A percentile compares a stretch with the other conserved stretches of the same genome.
Evolutionary conservation across 2,113 vertebrate genomes (phyloP).

Genomic region (Forbesichthys papilliferus): DNA sequence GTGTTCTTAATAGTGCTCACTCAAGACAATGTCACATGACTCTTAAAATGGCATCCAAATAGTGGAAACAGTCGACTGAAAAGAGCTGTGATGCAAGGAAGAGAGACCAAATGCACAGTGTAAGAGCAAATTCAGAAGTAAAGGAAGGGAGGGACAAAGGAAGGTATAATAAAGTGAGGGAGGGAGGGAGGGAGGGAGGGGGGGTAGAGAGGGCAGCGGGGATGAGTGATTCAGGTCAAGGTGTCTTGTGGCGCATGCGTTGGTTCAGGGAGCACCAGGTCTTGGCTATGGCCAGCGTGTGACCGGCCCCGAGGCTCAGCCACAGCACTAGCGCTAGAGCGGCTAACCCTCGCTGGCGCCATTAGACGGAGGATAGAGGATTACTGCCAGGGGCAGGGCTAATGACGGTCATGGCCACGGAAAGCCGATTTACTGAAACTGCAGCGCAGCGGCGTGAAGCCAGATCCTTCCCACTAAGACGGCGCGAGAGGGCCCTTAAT

Average conservation of each 20-base stretch:
- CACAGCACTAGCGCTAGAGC: conserved; percentile 44
- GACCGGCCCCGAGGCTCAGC: conserved; percentile 6
- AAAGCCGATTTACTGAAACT: conserved; percentile 75
- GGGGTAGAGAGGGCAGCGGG: not conserved
- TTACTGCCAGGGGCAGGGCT: conserved; percentile 72
- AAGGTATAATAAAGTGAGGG: conserved; percentile 4
- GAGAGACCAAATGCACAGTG: too few relatives aligned
- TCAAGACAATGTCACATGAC: not conserved
- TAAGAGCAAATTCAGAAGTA: conserved; percentile 18
- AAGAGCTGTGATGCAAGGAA: too few relatives aligned
- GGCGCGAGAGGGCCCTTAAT: conserved; percentile 64
- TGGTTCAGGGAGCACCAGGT: conserved; percentile 18
- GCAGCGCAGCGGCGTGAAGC: conserved; percentile 70
- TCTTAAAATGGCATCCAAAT: too few relatives aligned
- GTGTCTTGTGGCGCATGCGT: conserved; percentile 17
- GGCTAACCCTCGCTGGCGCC: conserved; percentile 58
- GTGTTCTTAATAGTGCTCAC: conserved; percentile 18
- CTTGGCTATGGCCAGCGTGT: conserved; percentile 30
- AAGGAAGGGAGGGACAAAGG: not conserved
- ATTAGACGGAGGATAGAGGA: conserved; percentile 72
- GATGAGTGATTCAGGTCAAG: not conserved
- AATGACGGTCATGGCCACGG: conserved; percentile 75
- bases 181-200: not conserved
- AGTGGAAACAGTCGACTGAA: too few relatives aligned
- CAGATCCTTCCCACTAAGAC: conserved; percentile 71